Base-by-base conservation (phyloP, 2,113 vertebrate genomes). In the Thymallus thymallus region DNA sequence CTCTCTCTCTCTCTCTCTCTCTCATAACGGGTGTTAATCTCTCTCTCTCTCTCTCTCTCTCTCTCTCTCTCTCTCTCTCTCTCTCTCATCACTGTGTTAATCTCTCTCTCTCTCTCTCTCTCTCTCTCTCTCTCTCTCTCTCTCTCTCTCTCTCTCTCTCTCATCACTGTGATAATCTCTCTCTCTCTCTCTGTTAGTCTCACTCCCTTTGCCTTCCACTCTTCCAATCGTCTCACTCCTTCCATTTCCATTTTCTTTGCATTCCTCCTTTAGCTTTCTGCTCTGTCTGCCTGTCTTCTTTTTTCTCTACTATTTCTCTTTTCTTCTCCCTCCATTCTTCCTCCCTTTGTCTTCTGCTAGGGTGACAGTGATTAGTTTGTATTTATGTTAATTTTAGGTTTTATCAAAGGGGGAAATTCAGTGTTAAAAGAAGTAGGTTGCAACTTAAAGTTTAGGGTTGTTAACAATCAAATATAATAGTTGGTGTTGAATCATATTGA, bases 111-210 rank as follows among this genome's bases (percentile, higher is more conserved):
- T 32, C 46, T 61, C 51, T 64, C 45, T 55, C 16, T 55, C 48
- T 55, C 48, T 55, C 51, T 55, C 16, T 55, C 51, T 55, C 51
- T 55, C 35, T 35, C 7, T 35, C 35, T 35, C 32, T 9, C 32
- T 35, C 32, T 9, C 32, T 35, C 7, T 35, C 32, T 35, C 7
- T 35, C 48, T 41, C 56, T 18, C 55, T 6, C 16, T n/a, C 60
- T 14, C 45, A n/a, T n/a, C n/a, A n/a, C n/a, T n/a, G n/a, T n/a
- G n/a, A n/a, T n/a, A n/a, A n/a, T 13, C 55, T 75, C 67, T 14
- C 62, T 78, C 76, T 65, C 69, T 82, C 48, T 69, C 2, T 1
- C 35, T 5, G 46, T 30, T 14, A 26, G 30, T 46, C 60, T 23
- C 12, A 12, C 20, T 63, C 6, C 0, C 67, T 81, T 32, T 23